Base-by-base conservation (phyloP, 2,113 vertebrate species). In the Sclerurus mexicanus region DNA sequence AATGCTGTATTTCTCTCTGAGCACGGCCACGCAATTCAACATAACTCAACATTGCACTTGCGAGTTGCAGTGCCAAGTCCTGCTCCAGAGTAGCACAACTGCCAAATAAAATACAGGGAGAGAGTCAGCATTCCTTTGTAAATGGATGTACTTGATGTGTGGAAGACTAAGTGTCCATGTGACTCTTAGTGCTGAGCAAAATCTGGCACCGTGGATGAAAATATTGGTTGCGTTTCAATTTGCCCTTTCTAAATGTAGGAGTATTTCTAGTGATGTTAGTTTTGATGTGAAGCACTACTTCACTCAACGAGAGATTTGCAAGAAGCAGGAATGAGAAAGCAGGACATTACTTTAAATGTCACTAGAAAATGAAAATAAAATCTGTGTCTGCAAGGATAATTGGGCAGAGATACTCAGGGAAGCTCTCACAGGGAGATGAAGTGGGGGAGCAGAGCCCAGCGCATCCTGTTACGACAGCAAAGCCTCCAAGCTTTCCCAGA, bases 291-390 rank as follows among this genome's bases (percentile, higher is more conserved):
- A 86, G 18, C 25, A 27, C 56, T 79, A 14, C 82, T 85, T 64
- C 2, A 6, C 53, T 66, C 62, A 68, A 37, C 25, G 27, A 79
- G 47, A 62, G 59, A 39, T 78, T 44, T 62, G 87, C 53, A 87
- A 42, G 78, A 40, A 91, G 33, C 17, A 67, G 73, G 44, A 83
- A 75, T 31, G 50, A 91, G 75, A 85, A 83, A 73, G 75, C 66
- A 76, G 75, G 90, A 90, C 75, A 42, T 73, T 53, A 63, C 68
- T 87, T 86, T 91, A 90, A 91, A 91, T 59, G 67, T 88, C 90
- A 91, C 79, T 86, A 71, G n/a, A 80, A 95, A 96, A 93, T 60
- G 60, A 93, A 95, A 95, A 86, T 39, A 91, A 78, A 85, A 83
- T 47, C 69, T 62, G 18, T 42, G 55, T 66, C 89, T 79, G 77